Percentiles rank a stretch among this genome's conserved stretches.
These are phyloP conservation scores for Onychorhynchus coronatus DNA, from an alignment of 2,113 vertebrate genomes.

Conservation along the genomic window DNA sequence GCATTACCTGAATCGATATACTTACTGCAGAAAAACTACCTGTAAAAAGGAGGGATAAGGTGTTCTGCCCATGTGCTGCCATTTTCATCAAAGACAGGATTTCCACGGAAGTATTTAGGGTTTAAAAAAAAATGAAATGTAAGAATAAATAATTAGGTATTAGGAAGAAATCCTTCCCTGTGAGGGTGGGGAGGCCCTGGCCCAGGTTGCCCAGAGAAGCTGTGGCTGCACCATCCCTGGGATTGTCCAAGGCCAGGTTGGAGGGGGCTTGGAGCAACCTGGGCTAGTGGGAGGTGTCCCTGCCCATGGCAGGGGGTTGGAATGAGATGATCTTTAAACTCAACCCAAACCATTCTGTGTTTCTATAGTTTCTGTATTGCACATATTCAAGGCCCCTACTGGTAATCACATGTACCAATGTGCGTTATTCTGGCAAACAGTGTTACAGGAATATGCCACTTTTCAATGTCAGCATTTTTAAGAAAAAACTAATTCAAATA, in stretches of 20 bases:
- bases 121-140: neutral
- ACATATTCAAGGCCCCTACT: neutral
- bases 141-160: neutral
- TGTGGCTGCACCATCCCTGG: neutral
- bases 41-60: neutral
- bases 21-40: neutral
- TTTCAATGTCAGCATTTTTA: neutral
- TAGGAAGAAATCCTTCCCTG: neutral
- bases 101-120: neutral
- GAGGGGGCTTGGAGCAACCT: neutral
- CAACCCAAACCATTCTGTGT: neutral
- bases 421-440: neutral
- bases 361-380: neutral
- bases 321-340: neutral
- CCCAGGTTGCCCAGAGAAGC: neutral
- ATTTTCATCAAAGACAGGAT: neutral
- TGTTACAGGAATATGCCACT: neutral
- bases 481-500: neutral
- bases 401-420: neutral
- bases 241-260: neutral
- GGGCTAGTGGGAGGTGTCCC: neutral
- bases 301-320: neutral
- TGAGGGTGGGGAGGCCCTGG: neutral
- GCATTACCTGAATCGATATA: neutral
- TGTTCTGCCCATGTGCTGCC: neutral